phyloP scores from a whole-genome alignment of 2,797 vertebrate genomes.

The Falco novaeseelandiae region DNA sequence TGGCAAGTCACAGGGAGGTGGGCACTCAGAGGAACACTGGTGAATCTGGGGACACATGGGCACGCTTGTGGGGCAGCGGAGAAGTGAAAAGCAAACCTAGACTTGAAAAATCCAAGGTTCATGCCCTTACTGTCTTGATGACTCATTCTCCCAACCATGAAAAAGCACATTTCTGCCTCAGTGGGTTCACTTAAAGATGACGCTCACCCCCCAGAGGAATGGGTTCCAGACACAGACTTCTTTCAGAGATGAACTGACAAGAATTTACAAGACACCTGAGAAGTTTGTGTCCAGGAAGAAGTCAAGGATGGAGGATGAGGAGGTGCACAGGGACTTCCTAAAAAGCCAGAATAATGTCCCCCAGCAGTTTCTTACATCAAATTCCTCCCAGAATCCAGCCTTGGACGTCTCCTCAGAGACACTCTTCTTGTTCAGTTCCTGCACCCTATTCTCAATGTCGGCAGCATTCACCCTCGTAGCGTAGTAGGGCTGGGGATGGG shows the following conservation, averaged over 20 bases:
- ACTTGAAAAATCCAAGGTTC: not conserved
- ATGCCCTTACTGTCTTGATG: not conserved
- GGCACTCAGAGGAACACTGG: not conserved
- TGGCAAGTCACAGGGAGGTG: not conserved
- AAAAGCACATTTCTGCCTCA: not conserved
- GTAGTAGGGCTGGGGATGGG: constrained; percentile 85
- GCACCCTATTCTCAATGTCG: constrained; percentile 91
- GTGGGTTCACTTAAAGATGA: not conserved
- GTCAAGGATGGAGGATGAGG: not conserved
- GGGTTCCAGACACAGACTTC: not conserved
- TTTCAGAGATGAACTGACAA: not conserved
- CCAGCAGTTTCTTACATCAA: constrained; percentile 83
- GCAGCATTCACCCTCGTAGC: constrained; percentile 93
- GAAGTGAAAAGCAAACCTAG: not conserved
- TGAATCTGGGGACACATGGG: not conserved
- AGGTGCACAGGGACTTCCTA: not conserved
- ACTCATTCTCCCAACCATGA: not conserved
- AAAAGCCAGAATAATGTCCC: not conserved
- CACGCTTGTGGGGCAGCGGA: not conserved
- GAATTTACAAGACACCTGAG: not conserved
- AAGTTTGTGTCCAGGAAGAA: not conserved
- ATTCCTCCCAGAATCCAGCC: constrained; percentile 98
- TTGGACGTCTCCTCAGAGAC: constrained; percentile 83
- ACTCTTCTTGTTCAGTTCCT: constrained; percentile 85
- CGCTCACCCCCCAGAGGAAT: not conserved